Conservation (phyloP, 2,797 vertebrate species). For the Sebastes kiyomatsui region DNA sequence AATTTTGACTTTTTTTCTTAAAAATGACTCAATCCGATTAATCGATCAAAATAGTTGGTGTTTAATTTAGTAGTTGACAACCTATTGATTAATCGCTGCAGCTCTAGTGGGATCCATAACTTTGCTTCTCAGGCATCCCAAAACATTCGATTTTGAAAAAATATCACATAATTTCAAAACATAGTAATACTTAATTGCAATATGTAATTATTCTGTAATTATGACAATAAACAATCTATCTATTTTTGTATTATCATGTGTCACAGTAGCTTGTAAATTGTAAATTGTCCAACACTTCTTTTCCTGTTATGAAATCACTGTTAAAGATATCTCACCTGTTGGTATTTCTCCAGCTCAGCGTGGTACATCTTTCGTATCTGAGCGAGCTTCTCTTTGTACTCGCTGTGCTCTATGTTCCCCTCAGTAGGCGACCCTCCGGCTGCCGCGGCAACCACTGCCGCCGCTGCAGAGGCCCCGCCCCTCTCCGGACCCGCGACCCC, state of each 20-base stretch:
- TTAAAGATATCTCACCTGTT: conserved; percentile 75
- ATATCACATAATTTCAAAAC: too few species aligned
- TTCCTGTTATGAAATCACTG: neutral
- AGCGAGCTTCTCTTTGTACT: conserved; percentile 86
- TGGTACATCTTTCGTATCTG: conserved; percentile 84
- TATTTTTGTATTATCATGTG: neutral
- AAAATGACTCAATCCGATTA: too few species aligned
- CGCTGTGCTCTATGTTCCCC: conserved; percentile 79
- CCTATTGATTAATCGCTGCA: too few species aligned
- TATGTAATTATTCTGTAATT: neutral
- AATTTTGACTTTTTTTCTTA: too few species aligned
- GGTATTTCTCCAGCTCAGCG: conserved; percentile 85
- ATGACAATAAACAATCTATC: neutral
- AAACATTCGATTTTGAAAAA: neutral
- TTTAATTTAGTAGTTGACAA: too few species aligned
- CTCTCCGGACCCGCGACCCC: conserved; percentile 82
- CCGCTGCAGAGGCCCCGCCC: conserved; percentile 75
- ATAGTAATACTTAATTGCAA: neutral
- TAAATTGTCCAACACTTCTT: neutral
- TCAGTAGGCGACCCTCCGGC: conserved; percentile 78
- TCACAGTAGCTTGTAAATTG: neutral
- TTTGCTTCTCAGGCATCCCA: neutral
- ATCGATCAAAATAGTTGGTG: too few species aligned
- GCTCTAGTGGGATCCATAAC: too few species aligned
- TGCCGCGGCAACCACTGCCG: conserved; percentile 67